Evolutionary conservation across 2,888 invertebrate species (phyloP).

Genomic region (Rhorus exstirpatorius): DNA sequence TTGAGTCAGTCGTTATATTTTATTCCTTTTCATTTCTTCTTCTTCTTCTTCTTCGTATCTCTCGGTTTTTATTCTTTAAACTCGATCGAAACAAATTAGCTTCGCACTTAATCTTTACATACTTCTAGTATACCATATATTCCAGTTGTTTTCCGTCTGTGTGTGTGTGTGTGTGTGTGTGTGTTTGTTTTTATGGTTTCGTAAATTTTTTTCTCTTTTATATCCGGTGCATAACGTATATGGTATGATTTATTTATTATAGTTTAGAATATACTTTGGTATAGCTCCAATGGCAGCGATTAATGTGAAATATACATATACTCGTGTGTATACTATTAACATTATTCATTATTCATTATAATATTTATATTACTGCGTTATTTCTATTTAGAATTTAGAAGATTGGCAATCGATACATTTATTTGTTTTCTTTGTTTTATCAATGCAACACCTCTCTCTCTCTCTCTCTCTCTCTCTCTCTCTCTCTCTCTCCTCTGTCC

Average conservation of each 20-base stretch:
- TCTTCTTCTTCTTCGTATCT: constrained; percentile 40
- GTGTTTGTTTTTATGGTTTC: constrained; percentile 56
- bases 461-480: too few species aligned
- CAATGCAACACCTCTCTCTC: constrained; percentile 48
- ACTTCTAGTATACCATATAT: constrained; percentile 65
- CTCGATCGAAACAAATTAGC: constrained; percentile 54
- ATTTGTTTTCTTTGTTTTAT: constrained; percentile 38
- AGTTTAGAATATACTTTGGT: constrained; percentile 84
- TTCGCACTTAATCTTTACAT: constrained; percentile 56
- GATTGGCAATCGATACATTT: constrained; percentile 71
- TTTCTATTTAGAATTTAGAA: constrained; percentile 75
- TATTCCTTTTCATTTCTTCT: constrained; percentile 54
- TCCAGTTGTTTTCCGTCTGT: constrained; percentile 61
- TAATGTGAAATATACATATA: constrained; percentile 82
- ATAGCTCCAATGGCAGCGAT: constrained; percentile 83
- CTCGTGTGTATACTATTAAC: constrained; percentile 72
- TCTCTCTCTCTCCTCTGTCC: too few species aligned
- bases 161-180: constrained; percentile 34
- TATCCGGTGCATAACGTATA: constrained; percentile 76
- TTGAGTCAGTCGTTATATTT: constrained; percentile 67
- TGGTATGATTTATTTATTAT: constrained; percentile 78
- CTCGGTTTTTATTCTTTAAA: constrained; percentile 49
- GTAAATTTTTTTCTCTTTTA: constrained; percentile 56
- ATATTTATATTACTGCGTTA: constrained; percentile 61
- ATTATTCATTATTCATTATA: constrained; percentile 67